Conservation (phyloP, 2,113 vertebrate genomes). For the Nipponia nippon region DNA sequence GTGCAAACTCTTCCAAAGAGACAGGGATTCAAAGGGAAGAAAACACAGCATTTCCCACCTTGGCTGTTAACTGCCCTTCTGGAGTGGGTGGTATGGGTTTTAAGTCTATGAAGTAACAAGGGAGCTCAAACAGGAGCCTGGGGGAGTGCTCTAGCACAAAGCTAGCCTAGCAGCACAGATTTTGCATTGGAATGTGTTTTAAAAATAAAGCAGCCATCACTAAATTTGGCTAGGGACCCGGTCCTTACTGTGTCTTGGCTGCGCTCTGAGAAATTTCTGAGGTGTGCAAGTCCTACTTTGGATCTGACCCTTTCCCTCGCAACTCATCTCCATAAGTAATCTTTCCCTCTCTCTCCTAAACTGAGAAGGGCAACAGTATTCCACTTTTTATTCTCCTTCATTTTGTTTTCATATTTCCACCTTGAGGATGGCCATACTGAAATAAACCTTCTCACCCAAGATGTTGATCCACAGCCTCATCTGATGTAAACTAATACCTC, state of each 20-base stretch:
- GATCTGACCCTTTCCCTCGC: neutral
- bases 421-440: neutral
- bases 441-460: neutral
- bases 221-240: neutral
- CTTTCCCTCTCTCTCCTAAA: neutral
- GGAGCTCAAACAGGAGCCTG: neutral
- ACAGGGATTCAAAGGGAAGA: neutral
- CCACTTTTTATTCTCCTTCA: neutral
- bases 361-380: neutral
- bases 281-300: rapidly evolving
- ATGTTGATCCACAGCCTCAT: neutral
- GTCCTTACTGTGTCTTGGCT: neutral
- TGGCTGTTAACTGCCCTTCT: neutral
- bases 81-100: neutral
- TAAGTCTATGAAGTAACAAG: neutral
- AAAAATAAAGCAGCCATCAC: neutral
- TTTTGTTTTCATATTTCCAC: neutral
- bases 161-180: neutral
- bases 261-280: neutral
- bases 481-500: neutral
- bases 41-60: neutral
- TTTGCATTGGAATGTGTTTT: neutral
- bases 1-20: neutral
- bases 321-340: neutral
- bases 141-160: neutral